Base-by-base conservation (phyloP, 2,797 vertebrate species). In the Nannoperca australis region DNA sequence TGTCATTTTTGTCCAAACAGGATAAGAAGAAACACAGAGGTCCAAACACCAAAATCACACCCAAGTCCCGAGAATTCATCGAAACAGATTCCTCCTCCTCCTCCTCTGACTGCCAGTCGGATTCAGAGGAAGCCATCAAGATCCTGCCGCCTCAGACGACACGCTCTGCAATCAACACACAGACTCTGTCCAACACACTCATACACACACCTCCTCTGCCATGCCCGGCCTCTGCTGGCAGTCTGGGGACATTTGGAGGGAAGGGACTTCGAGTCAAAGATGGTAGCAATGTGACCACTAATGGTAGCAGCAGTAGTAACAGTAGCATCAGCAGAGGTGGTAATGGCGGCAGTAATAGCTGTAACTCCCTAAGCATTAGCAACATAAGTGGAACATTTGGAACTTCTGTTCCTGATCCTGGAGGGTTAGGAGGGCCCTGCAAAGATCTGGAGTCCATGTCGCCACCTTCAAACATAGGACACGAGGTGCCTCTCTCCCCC, bases 21-120 rank as follows among this genome's bases (percentile, higher is more conserved):
- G 98, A 99, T 78, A 99, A 98, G 91, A 97, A 96, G 91, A 99
- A 99, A 78, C 97, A 98, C 85, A 87, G 97, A 90, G 97, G 98
- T 27, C 95, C 97, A 32, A 97, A 93, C 82, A 97, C 93, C 82
- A 98, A 96, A 94, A 97, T 96, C 62, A 95, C 96, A 27, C 98
- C 98, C 7, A 99, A 99, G 86, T 99, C 98, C 22, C 93, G 97
- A 78, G 98, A 99, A 91, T 99, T 99, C 91, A 97, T 99, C 24
- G 98, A 99, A 89, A 98, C 97, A 0, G 97, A 99, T 92, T 98
- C 97, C 0, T 99, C 97, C 50, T 95, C 97, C 0, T 99, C 97
- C 14, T 95, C 97, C 18, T 99, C 98, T 0, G 97, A 99, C 82
- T 98, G 97, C 40, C 98, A 96, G 66, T 98, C 98, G 0, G 97